Evolutionary conservation across 2,888 invertebrate genomes (phyloP), one percentile per base, ranked within the genome.

Genomic region (Stenotaenia linearis): DNA sequence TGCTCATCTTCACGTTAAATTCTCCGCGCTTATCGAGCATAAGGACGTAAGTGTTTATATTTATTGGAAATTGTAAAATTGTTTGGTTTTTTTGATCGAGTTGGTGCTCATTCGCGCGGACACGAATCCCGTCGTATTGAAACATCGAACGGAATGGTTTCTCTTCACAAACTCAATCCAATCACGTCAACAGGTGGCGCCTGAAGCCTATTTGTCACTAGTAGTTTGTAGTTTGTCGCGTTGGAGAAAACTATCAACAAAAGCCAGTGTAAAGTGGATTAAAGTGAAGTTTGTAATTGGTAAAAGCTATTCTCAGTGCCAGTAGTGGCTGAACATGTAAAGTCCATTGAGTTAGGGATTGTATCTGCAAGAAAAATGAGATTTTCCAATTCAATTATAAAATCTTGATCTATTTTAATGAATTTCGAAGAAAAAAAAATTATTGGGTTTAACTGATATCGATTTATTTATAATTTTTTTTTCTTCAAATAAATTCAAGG

Each of bases 1-100:
- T 9, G 99, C 97, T 35, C 99, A 99, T 89, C 88, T 99, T 82
- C 99, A 99, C 87, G 95, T 95, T 83, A 95, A 96, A 87, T 99
- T 97, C 88, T 91, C 94, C 12, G 98, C 98, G 0, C 83, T 95
- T 1, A 91, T 98, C 5, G 90, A 91, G 40, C 96, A 97, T 86
- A 87, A 89, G 30, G 86, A 90, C 80, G 87, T 87, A 18, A 86
- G 87, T 56, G 77, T 83, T 21, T 6, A 61, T 1, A 9, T 37
- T 15, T 37, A 12, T 37, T 32, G 9, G 4, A 32, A 6, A 6
- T 23, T 21, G 25, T 28, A 23, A 12, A 74, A 28, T 25, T 21
- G 75, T 75, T 1, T 61, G 1, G 69, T 12, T 7, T 9, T 10
- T 18, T 1, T 77, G 9, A 37, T 56, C 18, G 18, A 56, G 3